Evolutionary conservation across 1,140 invertebrate species (phyloP).

Genomic region (Drosophila jambulina): DNA sequence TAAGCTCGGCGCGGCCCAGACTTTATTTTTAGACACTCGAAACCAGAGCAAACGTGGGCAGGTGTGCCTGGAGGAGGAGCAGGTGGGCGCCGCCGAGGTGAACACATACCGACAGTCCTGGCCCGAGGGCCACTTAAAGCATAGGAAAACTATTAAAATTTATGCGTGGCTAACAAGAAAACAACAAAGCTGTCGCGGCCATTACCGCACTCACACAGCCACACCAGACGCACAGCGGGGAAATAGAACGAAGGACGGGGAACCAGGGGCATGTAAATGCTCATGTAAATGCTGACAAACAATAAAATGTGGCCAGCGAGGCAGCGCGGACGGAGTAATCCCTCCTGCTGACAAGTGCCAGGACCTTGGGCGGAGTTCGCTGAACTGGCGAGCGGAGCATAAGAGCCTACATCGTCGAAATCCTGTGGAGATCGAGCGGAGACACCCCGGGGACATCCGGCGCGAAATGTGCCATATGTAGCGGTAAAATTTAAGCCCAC

Average conservation of each 20-base stretch:
- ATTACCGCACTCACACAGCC: constrained; percentile 21
- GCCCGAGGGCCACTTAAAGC: constrained; percentile 61
- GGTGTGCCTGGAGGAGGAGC: neutral
- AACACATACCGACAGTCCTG: constrained; percentile 11
- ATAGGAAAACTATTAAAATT: constrained; percentile 77
- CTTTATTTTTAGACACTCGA: constrained; percentile 63
- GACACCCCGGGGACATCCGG: constrained; percentile 20
- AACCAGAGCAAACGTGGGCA: constrained; percentile 32
- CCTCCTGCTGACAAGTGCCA: constrained; percentile 60
- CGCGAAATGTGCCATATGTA: constrained; percentile 14
- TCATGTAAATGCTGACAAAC: constrained; percentile 77
- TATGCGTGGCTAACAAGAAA: constrained; percentile 61
- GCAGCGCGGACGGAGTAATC: constrained; percentile 52
- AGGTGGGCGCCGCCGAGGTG: constrained; percentile 2
- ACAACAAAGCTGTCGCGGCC: constrained; percentile 46
- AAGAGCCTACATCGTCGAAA: constrained; percentile 37
- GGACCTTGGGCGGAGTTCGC: constrained; percentile 35
- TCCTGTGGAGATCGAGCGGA: constrained; percentile 23
- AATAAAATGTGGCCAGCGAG: constrained; percentile 54
- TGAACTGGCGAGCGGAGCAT: constrained; percentile 33
- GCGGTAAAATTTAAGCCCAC: constrained; percentile 25
- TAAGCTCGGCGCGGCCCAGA: constrained; percentile 40
- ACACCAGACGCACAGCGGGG: neutral
- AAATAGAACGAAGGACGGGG: constrained; percentile 7
- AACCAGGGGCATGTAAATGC: constrained; percentile 68